These are phyloP conservation scores for Hozukius guyotensis DNA, from an alignment of 2,797 vertebrate genomes.

Conservation along the genomic window DNA sequence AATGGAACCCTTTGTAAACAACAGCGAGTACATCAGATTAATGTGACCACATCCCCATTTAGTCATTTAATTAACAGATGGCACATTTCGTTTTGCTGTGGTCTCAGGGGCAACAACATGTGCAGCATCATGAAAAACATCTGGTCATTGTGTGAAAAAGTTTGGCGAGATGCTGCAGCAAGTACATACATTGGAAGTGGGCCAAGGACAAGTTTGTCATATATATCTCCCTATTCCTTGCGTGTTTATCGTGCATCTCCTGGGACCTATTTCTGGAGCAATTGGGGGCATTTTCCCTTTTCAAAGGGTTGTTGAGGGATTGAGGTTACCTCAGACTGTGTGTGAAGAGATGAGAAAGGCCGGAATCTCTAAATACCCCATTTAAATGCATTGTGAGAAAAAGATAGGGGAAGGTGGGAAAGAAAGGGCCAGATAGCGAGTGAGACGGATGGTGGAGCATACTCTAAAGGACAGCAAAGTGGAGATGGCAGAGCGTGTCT, in stretches of 20 bases:
- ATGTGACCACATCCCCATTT: constrained; percentile 12
- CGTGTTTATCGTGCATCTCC: constrained; percentile 46
- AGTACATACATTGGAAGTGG: constrained; percentile 11
- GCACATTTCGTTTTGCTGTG: constrained; percentile 23
- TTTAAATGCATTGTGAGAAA: constrained; percentile 82
- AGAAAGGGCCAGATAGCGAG: constrained; percentile 66
- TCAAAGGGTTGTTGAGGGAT: constrained; percentile 54
- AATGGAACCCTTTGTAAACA: constrained; percentile 40
- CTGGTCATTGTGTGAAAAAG: constrained; percentile 25
- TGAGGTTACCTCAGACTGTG: constrained; percentile 57
- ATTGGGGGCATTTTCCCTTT: constrained; percentile 47
- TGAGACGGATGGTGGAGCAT: constrained; percentile 69
- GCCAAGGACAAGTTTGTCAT: constrained; percentile 34
- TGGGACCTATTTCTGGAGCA: constrained; percentile 46
- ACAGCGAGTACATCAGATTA: constrained; percentile 18
- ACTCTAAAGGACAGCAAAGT: constrained; percentile 71
- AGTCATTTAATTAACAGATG: constrained; percentile 54
- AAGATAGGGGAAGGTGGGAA: constrained; percentile 60
- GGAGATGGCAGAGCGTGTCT: constrained; percentile 57
- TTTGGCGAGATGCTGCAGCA: constrained; percentile 4
- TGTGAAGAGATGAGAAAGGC: constrained; percentile 54
- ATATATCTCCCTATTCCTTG: constrained; percentile 14
- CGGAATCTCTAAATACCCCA: constrained; percentile 72
- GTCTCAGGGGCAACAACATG: constrained; percentile 30
- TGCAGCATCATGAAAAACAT: constrained; percentile 35